These are phyloP conservation scores for Drosophila jambulina DNA, from an alignment of 1,140 invertebrate species.

Conservation along the genomic window DNA sequence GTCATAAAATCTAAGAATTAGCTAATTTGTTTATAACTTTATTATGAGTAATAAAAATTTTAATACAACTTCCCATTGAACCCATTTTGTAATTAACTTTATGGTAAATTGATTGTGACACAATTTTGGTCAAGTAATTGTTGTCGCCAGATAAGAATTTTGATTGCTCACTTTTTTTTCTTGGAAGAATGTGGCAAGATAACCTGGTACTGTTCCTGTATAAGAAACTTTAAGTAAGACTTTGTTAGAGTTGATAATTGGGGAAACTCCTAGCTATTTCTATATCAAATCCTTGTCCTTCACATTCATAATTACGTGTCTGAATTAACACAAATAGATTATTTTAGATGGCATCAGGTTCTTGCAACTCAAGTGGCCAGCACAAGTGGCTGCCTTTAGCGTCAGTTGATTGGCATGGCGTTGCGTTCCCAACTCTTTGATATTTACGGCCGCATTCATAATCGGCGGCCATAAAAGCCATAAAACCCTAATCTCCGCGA, in stretches of 20 bases:
- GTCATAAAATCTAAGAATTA: background rate
- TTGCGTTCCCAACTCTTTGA: slow-evolving; percentile 5
- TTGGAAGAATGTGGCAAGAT: background rate
- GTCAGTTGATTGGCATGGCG: slow-evolving; percentile 24
- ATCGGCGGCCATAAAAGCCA: slow-evolving; percentile 25
- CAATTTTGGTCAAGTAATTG: background rate
- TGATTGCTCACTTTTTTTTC: background rate
- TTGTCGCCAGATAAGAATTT: slow-evolving; percentile 10
- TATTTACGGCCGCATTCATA: slow-evolving; percentile 18
- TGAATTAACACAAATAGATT: slow-evolving; percentile 3
- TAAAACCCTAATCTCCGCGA: slow-evolving; percentile 10
- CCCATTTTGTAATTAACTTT: slow-evolving; percentile 24
- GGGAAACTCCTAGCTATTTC: background rate
- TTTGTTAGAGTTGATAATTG: background rate
- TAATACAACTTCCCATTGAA: background rate
- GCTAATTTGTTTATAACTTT: slow-evolving; percentile 2
- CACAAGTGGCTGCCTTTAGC: slow-evolving; percentile 8
- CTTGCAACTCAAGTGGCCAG: slow-evolving; percentile 20
- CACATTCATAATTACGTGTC: slow-evolving; percentile 28
- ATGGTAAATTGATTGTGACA: slow-evolving; percentile 26
- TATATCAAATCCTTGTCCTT: background rate
- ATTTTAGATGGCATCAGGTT: slow-evolving; percentile 13
- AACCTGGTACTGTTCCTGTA: background rate
- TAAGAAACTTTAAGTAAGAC: background rate
- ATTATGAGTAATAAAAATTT: background rate